Conservation (phyloP, 1,140 invertebrate species). For the Bombus picipes region DNA sequence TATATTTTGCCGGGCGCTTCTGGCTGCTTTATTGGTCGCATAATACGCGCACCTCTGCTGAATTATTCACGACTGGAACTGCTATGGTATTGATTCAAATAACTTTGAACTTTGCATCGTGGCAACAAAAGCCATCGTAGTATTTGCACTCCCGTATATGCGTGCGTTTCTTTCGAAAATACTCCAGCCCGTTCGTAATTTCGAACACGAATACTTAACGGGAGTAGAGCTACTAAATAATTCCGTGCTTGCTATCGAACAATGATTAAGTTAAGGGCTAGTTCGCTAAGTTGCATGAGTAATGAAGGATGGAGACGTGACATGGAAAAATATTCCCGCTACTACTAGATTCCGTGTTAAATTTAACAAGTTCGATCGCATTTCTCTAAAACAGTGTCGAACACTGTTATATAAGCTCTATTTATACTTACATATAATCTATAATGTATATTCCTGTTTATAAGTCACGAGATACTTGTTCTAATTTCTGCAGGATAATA, state of each 20-base stretch:
- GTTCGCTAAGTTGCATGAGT: neutral
- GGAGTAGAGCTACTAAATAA: neutral
- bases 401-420: neutral
- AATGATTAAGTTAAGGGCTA: neutral
- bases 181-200: neutral
- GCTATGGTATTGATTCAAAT: conserved; percentile 16
- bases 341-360: neutral
- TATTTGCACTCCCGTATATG: neutral
- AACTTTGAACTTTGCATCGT: conserved; percentile 19
- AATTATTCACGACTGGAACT: conserved; percentile 14
- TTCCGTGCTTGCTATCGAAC: neutral
- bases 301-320: neutral
- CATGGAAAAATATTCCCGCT: neutral
- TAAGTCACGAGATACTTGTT: too few species aligned
- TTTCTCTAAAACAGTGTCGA: neutral
- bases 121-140: too few species aligned
- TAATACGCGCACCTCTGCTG: conserved; percentile 15
- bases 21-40: conserved; percentile 28
- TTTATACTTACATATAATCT: too few species aligned
- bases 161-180: neutral
- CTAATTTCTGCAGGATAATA: too few species aligned
- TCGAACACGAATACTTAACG: neutral
- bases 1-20: too few species aligned
- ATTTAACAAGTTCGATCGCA: neutral
- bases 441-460: too few species aligned